phyloP scores from a whole-genome alignment of 2,797 vertebrate genomes.

The Enteromius unitaeniatus region DNA sequence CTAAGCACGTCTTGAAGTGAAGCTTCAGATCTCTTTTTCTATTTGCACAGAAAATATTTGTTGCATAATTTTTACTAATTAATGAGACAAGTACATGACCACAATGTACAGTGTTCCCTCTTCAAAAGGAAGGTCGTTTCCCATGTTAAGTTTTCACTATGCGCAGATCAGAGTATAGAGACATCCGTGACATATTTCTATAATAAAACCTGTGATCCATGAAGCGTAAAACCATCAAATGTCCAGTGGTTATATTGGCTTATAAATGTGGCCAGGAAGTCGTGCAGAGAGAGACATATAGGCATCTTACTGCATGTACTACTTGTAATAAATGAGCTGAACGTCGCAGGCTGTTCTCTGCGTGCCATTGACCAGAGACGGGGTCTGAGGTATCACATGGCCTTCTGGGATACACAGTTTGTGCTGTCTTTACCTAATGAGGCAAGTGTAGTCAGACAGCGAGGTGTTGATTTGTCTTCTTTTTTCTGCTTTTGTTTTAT shows the following conservation, averaged over 20 bases:
- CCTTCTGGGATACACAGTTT: neutral
- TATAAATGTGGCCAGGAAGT: constrained; percentile 30
- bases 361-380: neutral
- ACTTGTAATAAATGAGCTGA: constrained; percentile 32
- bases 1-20: neutral
- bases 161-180: neutral
- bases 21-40: neutral
- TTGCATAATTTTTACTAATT: neutral
- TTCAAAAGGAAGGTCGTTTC: constrained; percentile 2
- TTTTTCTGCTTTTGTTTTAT: neutral
- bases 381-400: constrained; percentile 10
- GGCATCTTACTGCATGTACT: constrained; percentile 32
- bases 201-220: constrained; percentile 20
- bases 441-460: neutral
- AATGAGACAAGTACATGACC: neutral
- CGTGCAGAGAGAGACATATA: constrained; percentile 15
- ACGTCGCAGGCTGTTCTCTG: constrained; percentile 4
- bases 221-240: constrained; percentile 25
- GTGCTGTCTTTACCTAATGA: constrained; percentile 27
- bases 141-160: neutral
- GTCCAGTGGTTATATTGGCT: constrained; percentile 30
- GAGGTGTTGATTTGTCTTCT: constrained; percentile 4
- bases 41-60: neutral
- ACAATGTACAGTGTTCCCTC: neutral
- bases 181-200: neutral